Conservation (phyloP, 2,888 invertebrate genomes). For the Harmothoe impar region DNA sequence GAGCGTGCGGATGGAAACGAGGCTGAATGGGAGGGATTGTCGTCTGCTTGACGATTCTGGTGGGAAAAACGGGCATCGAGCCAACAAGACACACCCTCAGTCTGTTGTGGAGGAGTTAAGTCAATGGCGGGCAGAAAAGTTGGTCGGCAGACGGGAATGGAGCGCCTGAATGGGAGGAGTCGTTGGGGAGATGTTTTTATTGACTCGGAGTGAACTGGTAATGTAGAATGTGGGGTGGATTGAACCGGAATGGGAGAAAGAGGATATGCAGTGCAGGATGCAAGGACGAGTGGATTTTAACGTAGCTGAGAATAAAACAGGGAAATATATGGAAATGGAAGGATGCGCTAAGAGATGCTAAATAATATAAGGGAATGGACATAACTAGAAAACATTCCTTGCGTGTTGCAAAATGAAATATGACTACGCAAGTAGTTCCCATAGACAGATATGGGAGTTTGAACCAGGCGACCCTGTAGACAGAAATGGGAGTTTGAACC, state of each 20-base stretch:
- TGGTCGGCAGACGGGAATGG: background rate
- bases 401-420: too few species aligned
- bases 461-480: too few species aligned
- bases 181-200: background rate
- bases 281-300: too few species aligned
- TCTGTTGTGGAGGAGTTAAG: constrained; percentile 27
- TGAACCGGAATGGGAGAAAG: background rate
- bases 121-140: background rate
- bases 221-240: background rate
- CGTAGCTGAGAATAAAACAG: too few species aligned
- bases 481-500: too few species aligned
- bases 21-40: background rate
- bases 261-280: too few species aligned
- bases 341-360: too few species aligned
- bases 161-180: background rate
- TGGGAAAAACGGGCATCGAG: background rate
- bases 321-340: too few species aligned
- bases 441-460: too few species aligned
- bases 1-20: constrained; percentile 18
- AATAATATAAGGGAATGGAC: too few species aligned
- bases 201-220: background rate
- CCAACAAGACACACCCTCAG: constrained; percentile 1
- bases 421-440: too few species aligned
- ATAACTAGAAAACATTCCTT: too few species aligned
- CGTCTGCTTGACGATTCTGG: background rate